A percentile compares a stretch with the other conserved stretches of the same genome.
Conservation (phyloP, 2,113 vertebrate genomes). For the Mungos mungo region DNA sequence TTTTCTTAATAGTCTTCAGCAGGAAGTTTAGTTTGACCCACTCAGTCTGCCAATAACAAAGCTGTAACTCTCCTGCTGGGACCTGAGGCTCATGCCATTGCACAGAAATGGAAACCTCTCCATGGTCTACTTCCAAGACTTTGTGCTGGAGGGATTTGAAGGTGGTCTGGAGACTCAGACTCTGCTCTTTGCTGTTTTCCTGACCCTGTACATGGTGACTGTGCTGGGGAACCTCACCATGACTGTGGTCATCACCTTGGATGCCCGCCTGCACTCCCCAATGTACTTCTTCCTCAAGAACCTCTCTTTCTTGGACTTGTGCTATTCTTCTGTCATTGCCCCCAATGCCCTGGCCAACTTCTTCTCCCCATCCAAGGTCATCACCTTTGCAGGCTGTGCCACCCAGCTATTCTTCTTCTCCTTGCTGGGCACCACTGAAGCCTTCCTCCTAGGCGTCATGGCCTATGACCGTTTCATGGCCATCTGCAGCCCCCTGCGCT, state of each 20-base stretch:
- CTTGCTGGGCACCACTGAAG: constrained; percentile 8
- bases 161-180: neutral
- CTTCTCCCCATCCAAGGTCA: constrained; percentile 31
- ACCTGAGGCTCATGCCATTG: neutral
- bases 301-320: constrained; percentile 59
- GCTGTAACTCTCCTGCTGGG: neutral
- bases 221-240: constrained; percentile 52
- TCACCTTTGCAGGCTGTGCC: constrained; percentile 22
- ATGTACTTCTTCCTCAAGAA: constrained; percentile 71
- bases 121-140: rapidly evolving
- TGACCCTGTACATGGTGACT: neutral
- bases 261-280: constrained; percentile 33
- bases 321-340: neutral
- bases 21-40: neutral
- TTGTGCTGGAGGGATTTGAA: constrained; percentile 23
- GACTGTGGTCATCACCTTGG: neutral
- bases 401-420: constrained; percentile 60
- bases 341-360: neutral
- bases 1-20: neutral
- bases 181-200: constrained; percentile 37
- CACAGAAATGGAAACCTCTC: neutral
- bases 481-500: constrained; percentile 59
- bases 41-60: neutral
- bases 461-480: constrained; percentile 73
- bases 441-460: constrained; percentile 41